These are phyloP conservation scores for Sardinella longiceps DNA, from an alignment of 2,797 vertebrate genomes.

Conservation along the genomic window DNA sequence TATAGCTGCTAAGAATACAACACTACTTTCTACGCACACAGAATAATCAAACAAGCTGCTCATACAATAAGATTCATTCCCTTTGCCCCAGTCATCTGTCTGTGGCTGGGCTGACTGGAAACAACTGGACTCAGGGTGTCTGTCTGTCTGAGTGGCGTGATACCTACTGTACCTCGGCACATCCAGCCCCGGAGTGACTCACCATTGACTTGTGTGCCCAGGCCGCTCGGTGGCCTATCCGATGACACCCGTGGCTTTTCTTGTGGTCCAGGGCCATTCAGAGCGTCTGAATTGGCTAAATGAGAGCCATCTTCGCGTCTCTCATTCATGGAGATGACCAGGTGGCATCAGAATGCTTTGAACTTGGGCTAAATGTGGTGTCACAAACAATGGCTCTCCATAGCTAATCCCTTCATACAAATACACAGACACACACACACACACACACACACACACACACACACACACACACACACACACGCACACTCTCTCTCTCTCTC, in stretches of 20 bases:
- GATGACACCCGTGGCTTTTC: conserved; percentile 65
- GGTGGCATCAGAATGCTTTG: conserved; percentile 50
- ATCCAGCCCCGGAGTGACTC: conserved; percentile 45
- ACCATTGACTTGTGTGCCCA: conserved; percentile 60
- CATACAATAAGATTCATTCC: background rate
- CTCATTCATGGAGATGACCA: conserved; percentile 57
- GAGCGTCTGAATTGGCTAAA: conserved; percentile 70
- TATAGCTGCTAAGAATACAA: background rate
- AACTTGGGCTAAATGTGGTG: conserved; percentile 42
- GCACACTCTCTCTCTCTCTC: no score
- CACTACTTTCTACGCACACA: background rate
- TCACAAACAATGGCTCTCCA: conserved; percentile 53
- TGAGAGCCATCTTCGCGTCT: conserved; percentile 67
- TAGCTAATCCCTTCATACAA: conserved; percentile 39
- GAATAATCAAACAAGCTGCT: background rate
- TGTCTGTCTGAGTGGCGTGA: background rate
- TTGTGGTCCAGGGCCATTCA: conserved; percentile 69
- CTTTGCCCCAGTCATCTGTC: background rate
- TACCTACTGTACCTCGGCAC: background rate
- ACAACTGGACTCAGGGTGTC: background rate
- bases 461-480: conserved; percentile 34
- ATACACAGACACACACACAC: conserved; percentile 20
- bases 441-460: conserved; percentile 45
- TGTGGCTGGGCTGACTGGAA: background rate
- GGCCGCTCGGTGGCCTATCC: conserved; percentile 67